Evolutionary conservation across 2,797 vertebrate genomes (phyloP), one percentile per base, ranked within the genome.

Genomic region (Chrysolophus pictus): DNA sequence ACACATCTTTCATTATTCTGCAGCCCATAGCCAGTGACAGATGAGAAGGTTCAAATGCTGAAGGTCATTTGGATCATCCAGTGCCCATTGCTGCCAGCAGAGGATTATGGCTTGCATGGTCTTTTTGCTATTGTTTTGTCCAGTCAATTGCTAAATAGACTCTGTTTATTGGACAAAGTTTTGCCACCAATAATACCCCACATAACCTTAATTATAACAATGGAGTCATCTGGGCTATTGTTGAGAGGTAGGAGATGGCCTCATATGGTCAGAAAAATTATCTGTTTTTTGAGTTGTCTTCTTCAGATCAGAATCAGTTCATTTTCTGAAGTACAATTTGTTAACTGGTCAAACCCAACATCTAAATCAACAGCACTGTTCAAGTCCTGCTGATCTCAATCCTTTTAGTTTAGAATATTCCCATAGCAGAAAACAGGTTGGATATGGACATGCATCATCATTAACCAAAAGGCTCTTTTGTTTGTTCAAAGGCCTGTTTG

Each of bases 71-170:
- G 92, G 76, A 86, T 95, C 70, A 90, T 60, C 73, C 89, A 70
- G 5, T 49, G 42, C 60, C 68, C 68, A 58, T 68, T 42, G 85
- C 70, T 95, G 89, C 70, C 88, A 93, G 76, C 46, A 63, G 29
- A 60, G 84, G 56, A 73, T 93, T 94, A 87, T 70, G 95, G 76
- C 64, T 95, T 93, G 85, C 82, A 64, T 49, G 76, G 89, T 76
- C 79, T 68, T 10, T 70, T 86, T 86, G 70, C 85, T 92, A 93
- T 94, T 94, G 91, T 95, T 94, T 73, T 78, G 73, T 91, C 79
- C 51, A 37, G 31, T 46, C 1, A 2, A 73, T 93, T 91, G 87
- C 89, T 93, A 86, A 88, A 84, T 68, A 81, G 67, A 19, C 59
- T 53, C 63, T 82, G 58, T 76, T 62, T 81, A 31, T 84, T 77